phyloP scores from a whole-genome alignment of 1,140 invertebrate genomes.

The Lepidurus packardi region DNA sequence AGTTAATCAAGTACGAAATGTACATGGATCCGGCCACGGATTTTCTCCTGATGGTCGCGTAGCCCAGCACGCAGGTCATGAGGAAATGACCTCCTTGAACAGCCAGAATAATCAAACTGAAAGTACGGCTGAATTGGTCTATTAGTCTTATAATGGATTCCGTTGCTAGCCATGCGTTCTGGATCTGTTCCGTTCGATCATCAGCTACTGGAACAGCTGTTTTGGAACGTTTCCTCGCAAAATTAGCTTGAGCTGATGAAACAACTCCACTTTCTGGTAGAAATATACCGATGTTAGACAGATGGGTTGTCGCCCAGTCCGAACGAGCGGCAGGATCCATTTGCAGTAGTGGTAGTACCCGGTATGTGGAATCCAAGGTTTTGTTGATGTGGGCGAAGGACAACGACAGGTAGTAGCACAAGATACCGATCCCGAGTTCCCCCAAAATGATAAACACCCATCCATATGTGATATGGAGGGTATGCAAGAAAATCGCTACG shows the following conservation, averaged over 20 bases:
- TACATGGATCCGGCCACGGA: background rate
- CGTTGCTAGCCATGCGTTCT: background rate
- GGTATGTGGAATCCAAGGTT: background rate
- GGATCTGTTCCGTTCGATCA: background rate
- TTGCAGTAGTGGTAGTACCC: background rate
- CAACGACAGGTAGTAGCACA: constrained; percentile 6
- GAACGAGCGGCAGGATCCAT: background rate
- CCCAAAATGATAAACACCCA: background rate
- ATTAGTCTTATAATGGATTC: background rate
- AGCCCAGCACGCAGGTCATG: background rate
- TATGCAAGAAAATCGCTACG: background rate
- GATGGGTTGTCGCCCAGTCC: background rate
- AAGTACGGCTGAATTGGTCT: background rate
- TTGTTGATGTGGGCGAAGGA: background rate
- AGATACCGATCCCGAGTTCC: background rate
- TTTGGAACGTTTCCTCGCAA: background rate
- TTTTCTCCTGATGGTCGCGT: background rate
- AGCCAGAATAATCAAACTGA: background rate
- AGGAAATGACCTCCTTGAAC: background rate
- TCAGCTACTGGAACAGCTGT: background rate
- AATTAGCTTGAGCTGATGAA: background rate
- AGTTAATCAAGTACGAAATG: background rate
- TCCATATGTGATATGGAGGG: background rate
- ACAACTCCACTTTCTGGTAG: background rate
- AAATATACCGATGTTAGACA: background rate